phyloP scores from a whole-genome alignment of 1,140 invertebrate species.

The Drosophila cardini region DNA sequence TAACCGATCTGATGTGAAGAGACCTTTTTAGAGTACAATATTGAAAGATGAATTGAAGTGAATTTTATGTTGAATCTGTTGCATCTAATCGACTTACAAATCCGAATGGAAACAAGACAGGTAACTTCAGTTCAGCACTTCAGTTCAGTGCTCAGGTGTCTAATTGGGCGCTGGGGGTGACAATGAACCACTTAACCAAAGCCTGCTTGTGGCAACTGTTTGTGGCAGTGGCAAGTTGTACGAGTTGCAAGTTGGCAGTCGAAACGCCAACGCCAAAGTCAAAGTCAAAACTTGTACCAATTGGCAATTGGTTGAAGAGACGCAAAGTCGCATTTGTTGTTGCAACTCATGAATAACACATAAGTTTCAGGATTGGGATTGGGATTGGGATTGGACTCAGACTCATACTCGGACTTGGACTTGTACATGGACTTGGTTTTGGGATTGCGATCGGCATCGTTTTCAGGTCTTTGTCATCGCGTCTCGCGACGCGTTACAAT shows the following conservation, averaged over 20 bases:
- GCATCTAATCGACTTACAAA: constrained; percentile 39
- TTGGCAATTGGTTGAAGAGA: constrained; percentile 68
- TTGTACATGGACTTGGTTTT: neutral
- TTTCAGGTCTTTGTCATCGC: neutral
- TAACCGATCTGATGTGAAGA: no score
- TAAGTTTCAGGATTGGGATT: constrained; percentile 61
- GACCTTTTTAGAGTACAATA: no score
- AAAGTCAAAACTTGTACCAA: constrained; percentile 57
- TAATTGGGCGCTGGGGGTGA: constrained; percentile 82
- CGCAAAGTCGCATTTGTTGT: constrained; percentile 39
- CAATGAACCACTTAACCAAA: constrained; percentile 75
- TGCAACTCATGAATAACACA: constrained; percentile 76
- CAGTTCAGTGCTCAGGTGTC: constrained; percentile 67
- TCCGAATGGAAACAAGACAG: constrained; percentile 1
- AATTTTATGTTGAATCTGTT: neutral
- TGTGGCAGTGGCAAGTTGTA: constrained; percentile 5
- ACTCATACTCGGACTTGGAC: constrained; percentile 19
- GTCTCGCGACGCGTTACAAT: constrained; percentile 60
- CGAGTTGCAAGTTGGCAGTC: constrained; percentile 3
- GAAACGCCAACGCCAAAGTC: constrained; percentile 9
- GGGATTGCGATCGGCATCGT: constrained; percentile 4
- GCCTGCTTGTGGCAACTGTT: neutral
- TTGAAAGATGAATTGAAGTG: neutral
- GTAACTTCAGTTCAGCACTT: neutral
- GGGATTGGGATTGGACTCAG: constrained; percentile 34